Evolutionary conservation across 2,888 invertebrate species (phyloP).

Genomic region (Epirrhoe alternata): DNA sequence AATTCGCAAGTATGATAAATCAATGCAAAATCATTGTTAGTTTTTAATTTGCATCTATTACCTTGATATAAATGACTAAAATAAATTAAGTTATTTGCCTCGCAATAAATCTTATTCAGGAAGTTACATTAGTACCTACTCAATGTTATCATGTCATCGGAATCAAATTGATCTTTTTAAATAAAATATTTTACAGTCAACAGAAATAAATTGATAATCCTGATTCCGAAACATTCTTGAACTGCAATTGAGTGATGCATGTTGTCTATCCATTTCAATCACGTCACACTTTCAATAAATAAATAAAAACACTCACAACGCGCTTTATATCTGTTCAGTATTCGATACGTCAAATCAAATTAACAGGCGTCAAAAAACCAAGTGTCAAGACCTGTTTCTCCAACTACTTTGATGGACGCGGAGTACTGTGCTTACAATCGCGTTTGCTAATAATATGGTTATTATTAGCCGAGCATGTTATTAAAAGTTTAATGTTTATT

Average conservation of each 20-base stretch:
- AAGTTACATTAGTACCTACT: constrained; percentile 23
- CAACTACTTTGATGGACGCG: constrained; percentile 62
- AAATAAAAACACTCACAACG: constrained; percentile 40
- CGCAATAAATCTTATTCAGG: constrained; percentile 32
- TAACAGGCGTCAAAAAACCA: constrained; percentile 57
- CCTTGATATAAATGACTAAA: constrained; percentile 25
- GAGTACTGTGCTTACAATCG: constrained; percentile 60
- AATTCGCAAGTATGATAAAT: constrained; percentile 8
- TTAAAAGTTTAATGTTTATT: constrained; percentile 18
- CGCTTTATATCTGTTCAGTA: constrained; percentile 47
- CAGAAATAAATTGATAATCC: background rate
- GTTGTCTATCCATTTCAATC: constrained; percentile 32
- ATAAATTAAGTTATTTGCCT: constrained; percentile 23
- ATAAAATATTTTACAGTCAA: background rate
- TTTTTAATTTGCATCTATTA: constrained; percentile 24
- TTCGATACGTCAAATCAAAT: constrained; percentile 63
- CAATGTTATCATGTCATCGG: constrained; percentile 19
- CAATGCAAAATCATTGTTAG: constrained; percentile 24
- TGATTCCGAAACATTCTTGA: background rate
- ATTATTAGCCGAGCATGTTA: constrained; percentile 58
- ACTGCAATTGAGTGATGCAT: constrained; percentile 12
- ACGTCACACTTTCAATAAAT: constrained; percentile 27
- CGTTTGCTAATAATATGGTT: constrained; percentile 77
- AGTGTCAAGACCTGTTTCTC: constrained; percentile 71
- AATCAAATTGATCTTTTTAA: constrained; percentile 17